These are phyloP conservation scores for Tarsius wallacei DNA, from an alignment of 2,797 vertebrate species.

Conservation along the genomic window DNA sequence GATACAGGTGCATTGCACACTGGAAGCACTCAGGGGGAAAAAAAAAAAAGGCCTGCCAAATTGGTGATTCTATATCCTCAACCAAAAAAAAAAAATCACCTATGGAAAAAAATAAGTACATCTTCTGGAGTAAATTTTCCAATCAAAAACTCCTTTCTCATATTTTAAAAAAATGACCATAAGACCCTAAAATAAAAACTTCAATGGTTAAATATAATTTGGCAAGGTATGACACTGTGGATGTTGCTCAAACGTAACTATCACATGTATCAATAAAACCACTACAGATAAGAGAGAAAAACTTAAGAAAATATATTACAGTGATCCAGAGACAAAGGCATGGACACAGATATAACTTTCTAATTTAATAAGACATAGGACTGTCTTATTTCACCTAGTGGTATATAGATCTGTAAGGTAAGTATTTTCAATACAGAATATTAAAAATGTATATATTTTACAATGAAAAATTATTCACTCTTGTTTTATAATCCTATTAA, in stretches of 20 bases:
- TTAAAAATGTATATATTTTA: background rate
- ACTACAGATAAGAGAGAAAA: background rate
- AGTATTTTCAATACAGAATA: background rate
- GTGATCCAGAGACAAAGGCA: background rate
- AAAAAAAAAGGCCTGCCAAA: background rate
- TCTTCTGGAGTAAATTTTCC: background rate
- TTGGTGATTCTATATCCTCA: background rate
- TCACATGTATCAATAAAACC: background rate
- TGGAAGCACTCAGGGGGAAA: background rate
- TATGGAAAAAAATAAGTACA: background rate
- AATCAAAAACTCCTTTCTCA: background rate
- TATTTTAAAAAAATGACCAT: constrained; percentile 15
- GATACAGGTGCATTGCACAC: background rate
- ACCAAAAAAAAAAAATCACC: background rate
- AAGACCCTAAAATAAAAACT: constrained; percentile 3
- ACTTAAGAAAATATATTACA: background rate
- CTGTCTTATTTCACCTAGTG: background rate
- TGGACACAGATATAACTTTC: background rate
- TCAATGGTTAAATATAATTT: constrained; percentile 14
- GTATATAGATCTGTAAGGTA: background rate
- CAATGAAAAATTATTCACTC: background rate
- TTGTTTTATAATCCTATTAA: background rate
- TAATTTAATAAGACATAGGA: background rate
- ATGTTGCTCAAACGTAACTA: background rate
- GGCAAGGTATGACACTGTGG: background rate